Percentiles rank a stretch among this genome's conserved stretches.
Evolutionary conservation across 2,888 invertebrate species (phyloP).

Genomic region (Luperina testacea): DNA sequence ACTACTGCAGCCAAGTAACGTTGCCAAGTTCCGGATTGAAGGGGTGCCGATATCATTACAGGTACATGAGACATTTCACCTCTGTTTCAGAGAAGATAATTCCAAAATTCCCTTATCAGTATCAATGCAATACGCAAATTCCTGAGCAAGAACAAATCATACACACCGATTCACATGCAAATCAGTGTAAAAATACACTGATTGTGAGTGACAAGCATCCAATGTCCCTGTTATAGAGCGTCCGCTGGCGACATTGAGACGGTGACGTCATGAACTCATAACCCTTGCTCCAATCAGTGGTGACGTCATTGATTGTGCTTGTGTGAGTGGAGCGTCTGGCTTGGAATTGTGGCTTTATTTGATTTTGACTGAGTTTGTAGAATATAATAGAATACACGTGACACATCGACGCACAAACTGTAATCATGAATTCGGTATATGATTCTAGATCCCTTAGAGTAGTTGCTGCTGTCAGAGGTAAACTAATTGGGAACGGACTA

Average conservation of each 20-base stretch:
- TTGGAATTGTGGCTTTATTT: neutral
- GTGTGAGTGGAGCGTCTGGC: slow-evolving; percentile 21
- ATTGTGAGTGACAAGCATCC: slow-evolving; percentile 57
- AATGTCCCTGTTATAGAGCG: slow-evolving; percentile 47
- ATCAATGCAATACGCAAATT: neutral
- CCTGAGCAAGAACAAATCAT: neutral
- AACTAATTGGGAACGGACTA: too few relatives aligned
- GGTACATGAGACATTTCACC: too few relatives aligned
- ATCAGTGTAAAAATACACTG: slow-evolving; percentile 53
- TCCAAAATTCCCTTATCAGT: neutral
- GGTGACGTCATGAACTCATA: slow-evolving; percentile 50
- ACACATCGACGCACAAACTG: too few relatives aligned
- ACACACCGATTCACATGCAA: slow-evolving; percentile 42
- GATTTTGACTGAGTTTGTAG: neutral
- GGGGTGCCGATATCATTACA: too few relatives aligned
- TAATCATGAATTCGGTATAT: too few relatives aligned
- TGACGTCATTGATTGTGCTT: slow-evolving; percentile 43
- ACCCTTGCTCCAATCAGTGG: slow-evolving; percentile 23
- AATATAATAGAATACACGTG: neutral
- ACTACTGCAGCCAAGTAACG: too few relatives aligned
- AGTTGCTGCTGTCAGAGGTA: too few relatives aligned
- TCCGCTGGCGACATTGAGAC: slow-evolving; percentile 56
- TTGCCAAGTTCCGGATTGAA: too few relatives aligned
- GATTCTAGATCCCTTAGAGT: too few relatives aligned
- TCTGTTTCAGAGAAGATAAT: neutral